phyloP scores from a whole-genome alignment of 2,113 vertebrate genomes.

The Elephantulus edwardii region DNA sequence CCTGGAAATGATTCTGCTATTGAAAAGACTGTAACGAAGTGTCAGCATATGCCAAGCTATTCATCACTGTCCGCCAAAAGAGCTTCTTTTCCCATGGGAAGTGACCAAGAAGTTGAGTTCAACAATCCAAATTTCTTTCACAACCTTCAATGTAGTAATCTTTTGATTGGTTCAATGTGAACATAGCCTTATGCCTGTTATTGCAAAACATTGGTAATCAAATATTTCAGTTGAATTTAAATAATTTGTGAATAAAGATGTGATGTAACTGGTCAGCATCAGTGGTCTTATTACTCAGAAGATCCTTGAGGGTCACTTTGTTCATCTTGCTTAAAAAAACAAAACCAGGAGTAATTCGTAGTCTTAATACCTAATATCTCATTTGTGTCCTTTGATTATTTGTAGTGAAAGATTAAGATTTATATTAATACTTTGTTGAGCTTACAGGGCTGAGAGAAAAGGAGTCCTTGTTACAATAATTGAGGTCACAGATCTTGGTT shows the following conservation, averaged over 20 bases:
- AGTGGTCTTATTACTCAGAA: not conserved
- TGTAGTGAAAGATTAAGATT: not conserved
- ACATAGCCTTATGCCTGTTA: not conserved
- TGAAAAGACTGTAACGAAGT: constrained; percentile 69
- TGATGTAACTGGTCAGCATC: not conserved
- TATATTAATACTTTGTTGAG: not conserved
- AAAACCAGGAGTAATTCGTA: not conserved
- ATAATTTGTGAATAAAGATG: not conserved
- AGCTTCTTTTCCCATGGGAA: constrained; percentile 77
- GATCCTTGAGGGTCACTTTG: not conserved
- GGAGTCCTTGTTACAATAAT: not conserved
- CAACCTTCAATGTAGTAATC: constrained; percentile 10
- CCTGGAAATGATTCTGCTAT: constrained; percentile 79
- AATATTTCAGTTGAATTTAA: not conserved
- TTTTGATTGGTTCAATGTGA: constrained; percentile 24
- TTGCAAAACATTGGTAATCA: not conserved
- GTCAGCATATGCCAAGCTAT: constrained; percentile 73
- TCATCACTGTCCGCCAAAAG: constrained; percentile 63
- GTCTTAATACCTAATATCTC: not conserved
- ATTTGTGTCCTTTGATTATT: not conserved
- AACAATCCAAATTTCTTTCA: constrained; percentile 61
- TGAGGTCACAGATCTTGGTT: not conserved
- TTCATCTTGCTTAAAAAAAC: too few species aligned
- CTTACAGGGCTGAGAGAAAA: not conserved
- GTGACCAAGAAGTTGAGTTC: constrained; percentile 67